phyloP scores from a whole-genome alignment of 2,888 invertebrate species.

The Dynastes hyllus region DNA sequence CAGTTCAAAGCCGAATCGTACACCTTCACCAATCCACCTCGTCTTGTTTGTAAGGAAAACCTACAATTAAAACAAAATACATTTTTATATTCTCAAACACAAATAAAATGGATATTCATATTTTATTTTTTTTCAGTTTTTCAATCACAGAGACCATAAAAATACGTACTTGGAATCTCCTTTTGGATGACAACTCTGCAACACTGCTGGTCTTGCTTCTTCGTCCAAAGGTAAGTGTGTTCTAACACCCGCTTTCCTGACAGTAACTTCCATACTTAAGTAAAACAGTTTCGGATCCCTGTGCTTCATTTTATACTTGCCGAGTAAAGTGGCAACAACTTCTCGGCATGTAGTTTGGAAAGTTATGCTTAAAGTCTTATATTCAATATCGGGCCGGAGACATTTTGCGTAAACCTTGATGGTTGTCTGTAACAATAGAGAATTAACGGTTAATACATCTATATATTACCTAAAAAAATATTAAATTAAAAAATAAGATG shows the following conservation, averaged over 20 bases:
- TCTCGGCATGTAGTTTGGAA: conserved; percentile 92
- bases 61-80: conserved; percentile 70
- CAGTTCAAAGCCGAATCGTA: conserved; percentile 94
- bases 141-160: not conserved
- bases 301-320: conserved; percentile 91
- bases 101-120: not conserved
- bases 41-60: conserved; percentile 90
- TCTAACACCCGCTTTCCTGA: conserved; percentile 86
- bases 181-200: conserved; percentile 95
- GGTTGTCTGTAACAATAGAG: conserved; percentile 82
- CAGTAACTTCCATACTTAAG: conserved; percentile 94
- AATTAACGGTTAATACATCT: conserved; percentile 3
- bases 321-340: conserved; percentile 87
- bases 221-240: conserved; percentile 90
- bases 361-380: conserved; percentile 93
- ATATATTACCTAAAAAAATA: not conserved
- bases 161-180: conserved; percentile 88
- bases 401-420: conserved; percentile 94
- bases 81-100: not conserved
- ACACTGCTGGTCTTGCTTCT: conserved; percentile 90
- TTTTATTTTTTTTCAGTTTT: not conserved
- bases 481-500: conserved; percentile 62
- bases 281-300: conserved; percentile 94
- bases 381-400: conserved; percentile 93
- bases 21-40: conserved; percentile 93